Conservation (phyloP, 2,888 invertebrate species). For the Agelastica alni region DNA sequence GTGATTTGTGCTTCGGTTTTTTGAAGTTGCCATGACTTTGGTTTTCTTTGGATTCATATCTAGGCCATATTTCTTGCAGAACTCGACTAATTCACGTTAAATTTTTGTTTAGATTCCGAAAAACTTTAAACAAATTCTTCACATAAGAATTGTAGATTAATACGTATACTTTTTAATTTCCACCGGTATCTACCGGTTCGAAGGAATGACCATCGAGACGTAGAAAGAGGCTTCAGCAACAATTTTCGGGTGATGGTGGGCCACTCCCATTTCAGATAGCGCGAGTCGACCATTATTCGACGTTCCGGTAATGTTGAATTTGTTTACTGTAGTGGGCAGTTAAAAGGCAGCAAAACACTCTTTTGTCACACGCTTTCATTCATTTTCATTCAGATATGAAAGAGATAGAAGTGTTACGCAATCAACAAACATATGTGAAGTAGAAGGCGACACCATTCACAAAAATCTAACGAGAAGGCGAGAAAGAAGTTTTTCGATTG, state of each 20-base stretch:
- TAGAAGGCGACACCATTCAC: not conserved
- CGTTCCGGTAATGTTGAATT: not conserved
- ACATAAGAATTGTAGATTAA: too few species aligned
- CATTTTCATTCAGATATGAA: not conserved
- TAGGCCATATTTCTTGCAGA: too few species aligned
- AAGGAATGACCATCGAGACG: not conserved
- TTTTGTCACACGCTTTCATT: constrained; percentile 1
- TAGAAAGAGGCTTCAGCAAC: not conserved
- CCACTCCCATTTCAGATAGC: constrained; percentile 2
- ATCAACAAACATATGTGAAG: not conserved
- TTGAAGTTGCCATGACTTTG: too few species aligned
- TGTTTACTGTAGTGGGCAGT: constrained; percentile 1
- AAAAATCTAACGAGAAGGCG: not conserved
- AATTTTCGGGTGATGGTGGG: not conserved
- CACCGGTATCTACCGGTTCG: not conserved
- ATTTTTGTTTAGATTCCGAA: too few species aligned
- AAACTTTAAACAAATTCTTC: too few species aligned
- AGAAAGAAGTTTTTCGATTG: too few species aligned
- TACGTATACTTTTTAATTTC: not conserved
- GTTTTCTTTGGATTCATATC: too few species aligned
- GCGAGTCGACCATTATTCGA: not conserved
- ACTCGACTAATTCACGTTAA: too few species aligned
- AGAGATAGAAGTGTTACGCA: not conserved
- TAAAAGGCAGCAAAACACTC: constrained; percentile 3
- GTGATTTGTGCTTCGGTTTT: too few species aligned